Conservation (phyloP, 1,140 invertebrate genomes). For the Drosophila azteca region DNA sequence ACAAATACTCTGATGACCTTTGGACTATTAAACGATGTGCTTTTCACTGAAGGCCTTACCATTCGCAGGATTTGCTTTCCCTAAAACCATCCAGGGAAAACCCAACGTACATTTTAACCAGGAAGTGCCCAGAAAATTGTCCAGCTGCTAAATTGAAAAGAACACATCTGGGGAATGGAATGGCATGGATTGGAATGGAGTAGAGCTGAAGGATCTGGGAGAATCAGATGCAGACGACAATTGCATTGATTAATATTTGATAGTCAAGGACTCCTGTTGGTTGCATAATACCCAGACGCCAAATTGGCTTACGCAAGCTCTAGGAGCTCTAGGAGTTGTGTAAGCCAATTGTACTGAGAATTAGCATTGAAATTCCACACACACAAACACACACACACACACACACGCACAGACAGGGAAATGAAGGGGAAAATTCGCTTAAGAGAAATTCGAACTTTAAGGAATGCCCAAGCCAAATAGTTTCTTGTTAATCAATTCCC, state of each 20-base stretch:
- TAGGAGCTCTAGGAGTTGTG: slow-evolving; percentile 6
- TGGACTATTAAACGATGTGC: no score
- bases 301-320: slow-evolving; percentile 28
- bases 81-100: no score
- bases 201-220: background rate
- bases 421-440: background rate
- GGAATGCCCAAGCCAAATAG: background rate
- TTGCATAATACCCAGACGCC: slow-evolving; percentile 6
- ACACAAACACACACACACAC: no score
- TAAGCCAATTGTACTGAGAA: slow-evolving; percentile 15
- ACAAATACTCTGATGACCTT: slow-evolving; percentile 61
- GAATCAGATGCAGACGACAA: slow-evolving; percentile 15
- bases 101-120: no score
- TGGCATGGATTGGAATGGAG: no score
- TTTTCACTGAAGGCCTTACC: no score
- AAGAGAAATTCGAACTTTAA: background rate
- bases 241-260: slow-evolving; percentile 57
- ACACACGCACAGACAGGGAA: no score
- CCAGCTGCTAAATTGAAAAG: slow-evolving; percentile 26
- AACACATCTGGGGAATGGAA: background rate
- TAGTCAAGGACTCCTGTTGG: slow-evolving; percentile 20
- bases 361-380: slow-evolving; percentile 9
- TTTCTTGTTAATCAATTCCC: slow-evolving; percentile 14
- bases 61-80: no score
- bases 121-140: background rate